These are phyloP conservation scores for Spinus pinus DNA, from an alignment of 2,797 vertebrate species.

Conservation along the genomic window DNA sequence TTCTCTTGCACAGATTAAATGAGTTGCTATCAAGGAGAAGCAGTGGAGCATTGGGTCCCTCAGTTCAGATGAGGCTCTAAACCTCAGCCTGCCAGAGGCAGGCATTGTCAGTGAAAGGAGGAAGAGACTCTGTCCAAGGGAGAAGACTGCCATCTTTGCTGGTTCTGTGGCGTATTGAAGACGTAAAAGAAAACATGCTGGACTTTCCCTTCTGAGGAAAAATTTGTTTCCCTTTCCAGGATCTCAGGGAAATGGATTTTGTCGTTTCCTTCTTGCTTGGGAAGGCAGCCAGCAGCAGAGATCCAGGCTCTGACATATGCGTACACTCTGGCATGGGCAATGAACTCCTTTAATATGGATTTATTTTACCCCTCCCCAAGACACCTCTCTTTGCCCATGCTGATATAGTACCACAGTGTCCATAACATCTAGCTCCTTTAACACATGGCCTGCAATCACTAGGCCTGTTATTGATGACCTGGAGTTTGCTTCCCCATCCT, in stretches of 20 bases:
- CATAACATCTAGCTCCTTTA: not conserved
- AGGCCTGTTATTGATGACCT: not conserved
- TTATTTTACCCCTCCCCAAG: not conserved
- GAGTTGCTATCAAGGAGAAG: not conserved
- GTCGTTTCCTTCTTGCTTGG: not conserved
- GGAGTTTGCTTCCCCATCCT: not conserved
- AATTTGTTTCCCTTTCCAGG: not conserved
- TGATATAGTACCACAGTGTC: not conserved
- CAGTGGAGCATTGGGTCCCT: not conserved
- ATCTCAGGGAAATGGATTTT: not conserved
- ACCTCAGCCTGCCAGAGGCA: not conserved
- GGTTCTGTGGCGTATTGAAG: not conserved
- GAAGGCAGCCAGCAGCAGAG: not conserved
- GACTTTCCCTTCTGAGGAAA: not conserved
- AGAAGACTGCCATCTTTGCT: not conserved
- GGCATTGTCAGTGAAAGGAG: not conserved
- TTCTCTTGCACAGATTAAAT: not conserved
- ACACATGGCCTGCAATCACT: not conserved
- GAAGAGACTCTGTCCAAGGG: not conserved
- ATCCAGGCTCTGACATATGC: not conserved
- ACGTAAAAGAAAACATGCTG: not conserved
- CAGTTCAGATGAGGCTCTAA: not conserved
- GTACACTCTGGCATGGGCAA: not conserved
- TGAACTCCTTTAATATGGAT: not conserved
- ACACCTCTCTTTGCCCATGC: not conserved